These are phyloP conservation scores for Fukomys damarensis DNA, from an alignment of 2,113 vertebrate species.

Conservation along the genomic window DNA sequence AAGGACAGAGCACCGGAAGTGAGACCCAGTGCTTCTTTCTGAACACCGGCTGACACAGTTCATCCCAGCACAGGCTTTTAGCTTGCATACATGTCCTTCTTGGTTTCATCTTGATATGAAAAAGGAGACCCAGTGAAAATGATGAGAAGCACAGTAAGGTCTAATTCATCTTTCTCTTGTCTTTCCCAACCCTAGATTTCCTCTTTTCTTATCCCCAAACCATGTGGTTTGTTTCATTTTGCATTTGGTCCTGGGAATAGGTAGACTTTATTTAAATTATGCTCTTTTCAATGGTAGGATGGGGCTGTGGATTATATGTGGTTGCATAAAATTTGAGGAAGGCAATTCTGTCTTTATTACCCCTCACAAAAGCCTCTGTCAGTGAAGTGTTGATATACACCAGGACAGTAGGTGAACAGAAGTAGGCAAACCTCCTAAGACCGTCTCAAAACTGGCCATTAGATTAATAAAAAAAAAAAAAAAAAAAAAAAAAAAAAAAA, in stretches of 20 bases:
- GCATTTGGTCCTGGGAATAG: background rate
- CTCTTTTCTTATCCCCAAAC: background rate
- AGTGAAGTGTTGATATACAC: background rate
- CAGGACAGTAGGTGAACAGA: background rate
- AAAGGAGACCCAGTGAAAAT: background rate
- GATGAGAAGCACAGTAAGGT: background rate
- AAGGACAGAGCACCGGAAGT: background rate
- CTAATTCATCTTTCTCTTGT: background rate
- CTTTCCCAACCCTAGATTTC: background rate
- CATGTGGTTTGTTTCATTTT: background rate
- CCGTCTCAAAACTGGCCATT: background rate
- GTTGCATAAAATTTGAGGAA: background rate
- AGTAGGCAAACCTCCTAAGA: background rate
- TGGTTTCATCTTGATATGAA: background rate
- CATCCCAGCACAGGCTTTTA: background rate
- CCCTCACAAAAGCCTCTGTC: background rate
- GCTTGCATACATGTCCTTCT: background rate
- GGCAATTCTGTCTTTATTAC: background rate
- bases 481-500: too few species aligned
- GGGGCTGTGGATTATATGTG: background rate
- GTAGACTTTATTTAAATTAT: background rate
- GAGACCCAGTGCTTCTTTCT: background rate
- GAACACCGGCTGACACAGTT: rapidly evolving
- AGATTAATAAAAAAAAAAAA: too few species aligned
- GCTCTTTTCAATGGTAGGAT: background rate